A percentile compares a stretch with the other conserved stretches of the same genome.
Evolutionary conservation across 2,888 invertebrate genomes (phyloP).

Genomic region (Synanthedon tipuliformis): DNA sequence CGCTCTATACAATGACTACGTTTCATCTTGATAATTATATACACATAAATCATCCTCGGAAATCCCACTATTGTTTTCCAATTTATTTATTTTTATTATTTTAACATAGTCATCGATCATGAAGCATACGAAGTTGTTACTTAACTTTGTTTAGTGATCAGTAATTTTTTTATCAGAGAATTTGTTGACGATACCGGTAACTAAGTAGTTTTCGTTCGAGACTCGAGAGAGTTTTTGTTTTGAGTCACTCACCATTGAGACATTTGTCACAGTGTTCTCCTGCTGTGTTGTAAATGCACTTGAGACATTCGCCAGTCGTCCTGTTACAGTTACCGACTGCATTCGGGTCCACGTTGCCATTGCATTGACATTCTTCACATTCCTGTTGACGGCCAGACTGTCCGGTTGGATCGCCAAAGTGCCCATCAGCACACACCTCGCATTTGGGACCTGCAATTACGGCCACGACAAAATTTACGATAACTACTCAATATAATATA

Average conservation of each 20-base stretch:
- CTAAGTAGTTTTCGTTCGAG: no score
- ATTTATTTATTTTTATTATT: no score
- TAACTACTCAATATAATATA: no score
- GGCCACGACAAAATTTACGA: neutral
- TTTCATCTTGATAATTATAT: neutral
- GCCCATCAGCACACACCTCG: slow-evolving; percentile 96
- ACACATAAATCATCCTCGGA: neutral
- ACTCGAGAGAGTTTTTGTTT: no score
- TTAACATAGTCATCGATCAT: no score
- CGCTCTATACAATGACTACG: neutral
- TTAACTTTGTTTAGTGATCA: no score
- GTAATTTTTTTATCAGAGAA: no score
- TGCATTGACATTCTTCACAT: slow-evolving; percentile 91
- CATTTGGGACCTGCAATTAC: slow-evolving; percentile 74
- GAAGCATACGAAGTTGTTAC: no score
- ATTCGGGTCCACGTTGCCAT: slow-evolving; percentile 93
- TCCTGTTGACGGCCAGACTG: slow-evolving; percentile 74
- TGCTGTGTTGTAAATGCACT: slow-evolving; percentile 96
- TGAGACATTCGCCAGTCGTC: slow-evolving; percentile 94
- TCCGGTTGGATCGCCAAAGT: slow-evolving; percentile 90
- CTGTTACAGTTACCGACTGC: slow-evolving; percentile 97
- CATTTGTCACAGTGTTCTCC: slow-evolving; percentile 94
- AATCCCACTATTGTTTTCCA: no score
- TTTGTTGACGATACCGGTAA: no score
- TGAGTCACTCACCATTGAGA: slow-evolving; percentile 75